These are phyloP conservation scores for Pelodiscus sinensis DNA, from an alignment of 2,113 vertebrate genomes.

Conservation along the genomic window DNA sequence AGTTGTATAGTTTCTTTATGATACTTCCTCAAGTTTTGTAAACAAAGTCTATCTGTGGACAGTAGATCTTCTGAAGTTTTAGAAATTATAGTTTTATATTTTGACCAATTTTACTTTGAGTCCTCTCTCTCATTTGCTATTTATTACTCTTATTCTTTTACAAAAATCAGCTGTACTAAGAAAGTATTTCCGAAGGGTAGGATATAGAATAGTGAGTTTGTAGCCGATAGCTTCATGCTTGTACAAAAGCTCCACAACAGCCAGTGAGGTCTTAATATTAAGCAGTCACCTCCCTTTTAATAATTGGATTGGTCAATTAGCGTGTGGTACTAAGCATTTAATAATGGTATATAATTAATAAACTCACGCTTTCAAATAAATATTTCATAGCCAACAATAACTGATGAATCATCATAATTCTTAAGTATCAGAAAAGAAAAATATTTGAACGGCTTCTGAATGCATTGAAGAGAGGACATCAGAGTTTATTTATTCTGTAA, in stretches of 20 bases:
- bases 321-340: not conserved
- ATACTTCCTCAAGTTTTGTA: not conserved
- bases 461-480: conserved; percentile 50
- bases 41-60: not conserved
- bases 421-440: conserved; percentile 24
- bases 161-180: not conserved
- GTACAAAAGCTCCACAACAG: not conserved
- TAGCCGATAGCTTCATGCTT: not conserved
- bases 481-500: conserved; percentile 72
- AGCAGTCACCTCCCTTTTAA: not conserved
- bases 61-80: not conserved
- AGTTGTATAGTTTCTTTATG: not conserved
- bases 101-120: not conserved
- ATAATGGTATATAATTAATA: not conserved
- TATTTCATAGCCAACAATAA: conserved; percentile 16
- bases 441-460: conserved; percentile 56
- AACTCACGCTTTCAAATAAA: not conserved
- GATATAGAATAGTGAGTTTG: not conserved
- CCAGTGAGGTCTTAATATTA: not conserved
- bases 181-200: not conserved
- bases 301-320: conserved; percentile 4
- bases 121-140: not conserved
- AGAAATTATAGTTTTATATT: not conserved
- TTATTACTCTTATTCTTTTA: not conserved
- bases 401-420: conserved; percentile 15